Percentiles rank a stretch among this genome's conserved stretches.
phyloP scores from a whole-genome alignment of 2,797 vertebrate genomes.

The Darevskia mixta region DNA sequence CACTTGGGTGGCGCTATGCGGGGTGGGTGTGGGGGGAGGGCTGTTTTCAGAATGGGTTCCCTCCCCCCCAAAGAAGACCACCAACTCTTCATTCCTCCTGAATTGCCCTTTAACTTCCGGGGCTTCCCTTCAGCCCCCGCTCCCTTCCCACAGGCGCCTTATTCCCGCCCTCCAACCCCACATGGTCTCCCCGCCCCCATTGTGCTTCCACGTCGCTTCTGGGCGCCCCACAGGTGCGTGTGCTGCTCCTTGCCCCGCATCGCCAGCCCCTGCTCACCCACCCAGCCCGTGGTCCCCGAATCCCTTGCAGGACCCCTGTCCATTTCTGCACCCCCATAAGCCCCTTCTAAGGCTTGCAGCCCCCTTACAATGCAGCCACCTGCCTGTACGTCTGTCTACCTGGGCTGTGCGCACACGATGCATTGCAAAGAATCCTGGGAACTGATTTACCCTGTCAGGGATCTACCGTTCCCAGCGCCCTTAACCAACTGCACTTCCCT shows the following conservation, averaged over 20 bases:
- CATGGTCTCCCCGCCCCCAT: not conserved
- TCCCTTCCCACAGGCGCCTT: not conserved
- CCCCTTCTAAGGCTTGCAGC: not conserved
- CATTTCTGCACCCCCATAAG: not conserved
- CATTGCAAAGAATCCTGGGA: too few relatives aligned
- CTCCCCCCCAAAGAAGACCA: not conserved
- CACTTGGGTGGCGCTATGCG: rapidly evolving
- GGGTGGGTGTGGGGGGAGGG: too few relatives aligned
- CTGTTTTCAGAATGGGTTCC: too few relatives aligned
- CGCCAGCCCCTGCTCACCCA: not conserved
- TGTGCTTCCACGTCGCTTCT: not conserved
- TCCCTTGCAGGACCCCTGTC: not conserved
- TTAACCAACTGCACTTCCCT: too few relatives aligned
- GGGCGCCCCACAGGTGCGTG: not conserved
- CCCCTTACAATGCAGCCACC: too few relatives aligned
- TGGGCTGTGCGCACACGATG: too few relatives aligned
- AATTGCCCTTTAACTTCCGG: not conserved
- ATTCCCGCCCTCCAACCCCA: not conserved
- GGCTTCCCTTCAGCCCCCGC: slow-evolving; percentile 3
- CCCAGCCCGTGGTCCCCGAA: not conserved
- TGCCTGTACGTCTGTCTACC: too few relatives aligned
- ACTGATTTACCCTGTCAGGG: too few relatives aligned
- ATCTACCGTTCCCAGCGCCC: too few relatives aligned
- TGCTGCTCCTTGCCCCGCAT: too few relatives aligned
- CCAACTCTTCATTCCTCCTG: not conserved